Conservation (phyloP, 2,797 vertebrate genomes). For the Paramormyrops hopkinsi region DNA sequence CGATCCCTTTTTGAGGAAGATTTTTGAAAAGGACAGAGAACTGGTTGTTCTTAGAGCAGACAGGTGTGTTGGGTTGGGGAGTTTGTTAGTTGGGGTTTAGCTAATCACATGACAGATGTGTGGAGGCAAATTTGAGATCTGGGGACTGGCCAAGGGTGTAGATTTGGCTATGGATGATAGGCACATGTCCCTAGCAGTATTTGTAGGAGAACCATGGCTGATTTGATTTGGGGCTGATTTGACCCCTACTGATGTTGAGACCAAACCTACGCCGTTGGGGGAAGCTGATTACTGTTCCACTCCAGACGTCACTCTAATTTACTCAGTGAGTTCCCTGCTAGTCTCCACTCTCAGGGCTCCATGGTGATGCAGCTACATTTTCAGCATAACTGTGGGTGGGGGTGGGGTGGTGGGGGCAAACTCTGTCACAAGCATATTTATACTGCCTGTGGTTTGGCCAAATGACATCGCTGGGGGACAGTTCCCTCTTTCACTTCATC, state of each 20-base stretch:
- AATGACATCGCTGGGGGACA: background rate
- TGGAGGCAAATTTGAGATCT: background rate
- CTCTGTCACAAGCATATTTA: background rate
- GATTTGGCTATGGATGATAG: background rate
- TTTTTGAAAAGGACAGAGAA: background rate
- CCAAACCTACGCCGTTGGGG: background rate
- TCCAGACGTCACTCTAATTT: background rate
- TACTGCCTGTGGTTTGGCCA: background rate
- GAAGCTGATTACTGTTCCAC: background rate
- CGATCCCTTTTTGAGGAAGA: background rate
- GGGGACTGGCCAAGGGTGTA: background rate
- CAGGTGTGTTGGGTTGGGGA: background rate
- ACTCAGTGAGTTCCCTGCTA: background rate
- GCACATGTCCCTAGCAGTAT: background rate
- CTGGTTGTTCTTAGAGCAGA: background rate
- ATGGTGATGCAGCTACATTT: background rate
- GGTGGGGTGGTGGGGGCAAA: background rate
- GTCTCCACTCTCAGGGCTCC: background rate
- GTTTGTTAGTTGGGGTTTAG: background rate
- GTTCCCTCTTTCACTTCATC: background rate
- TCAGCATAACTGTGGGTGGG: background rate
- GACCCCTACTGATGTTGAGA: background rate
- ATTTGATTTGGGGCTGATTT: background rate
- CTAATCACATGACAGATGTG: background rate
- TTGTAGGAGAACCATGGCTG: background rate